A percentile compares a stretch with the other conserved stretches of the same genome.
Evolutionary conservation across 2,113 vertebrate genomes (phyloP).

Genomic region (Arenaria interpres): DNA sequence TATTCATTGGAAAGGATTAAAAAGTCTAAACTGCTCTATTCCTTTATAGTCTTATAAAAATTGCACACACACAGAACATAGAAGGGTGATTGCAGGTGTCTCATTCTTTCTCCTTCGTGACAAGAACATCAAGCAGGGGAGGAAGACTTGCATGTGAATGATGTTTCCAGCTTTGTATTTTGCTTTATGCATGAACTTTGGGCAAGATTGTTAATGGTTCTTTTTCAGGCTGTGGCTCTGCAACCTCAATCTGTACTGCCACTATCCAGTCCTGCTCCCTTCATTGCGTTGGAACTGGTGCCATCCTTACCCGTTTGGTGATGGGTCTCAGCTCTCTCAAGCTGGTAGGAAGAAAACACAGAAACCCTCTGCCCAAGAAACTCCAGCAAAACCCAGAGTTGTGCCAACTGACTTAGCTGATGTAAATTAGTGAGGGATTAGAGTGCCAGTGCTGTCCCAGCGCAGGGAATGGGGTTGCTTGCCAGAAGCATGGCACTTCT

Average conservation of each 20-base stretch:
- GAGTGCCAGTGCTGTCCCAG: neutral
- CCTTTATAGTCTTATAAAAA: neutral
- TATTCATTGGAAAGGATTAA: neutral
- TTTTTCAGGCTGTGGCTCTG: neutral
- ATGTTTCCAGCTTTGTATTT: neutral
- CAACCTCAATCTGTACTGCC: neutral
- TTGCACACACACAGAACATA: neutral
- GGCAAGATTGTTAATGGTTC: neutral
- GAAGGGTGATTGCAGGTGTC: neutral
- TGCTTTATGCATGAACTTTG: neutral
- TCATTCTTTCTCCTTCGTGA: neutral
- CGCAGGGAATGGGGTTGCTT: neutral
- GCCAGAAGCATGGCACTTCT: neutral
- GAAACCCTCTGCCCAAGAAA: neutral
- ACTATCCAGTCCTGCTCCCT: neutral
- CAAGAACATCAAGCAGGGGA: neutral
- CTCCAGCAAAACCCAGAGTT: neutral
- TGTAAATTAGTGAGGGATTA: neutral
- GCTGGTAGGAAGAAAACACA: neutral
- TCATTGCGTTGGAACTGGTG: fast-evolving
- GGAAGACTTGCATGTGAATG: neutral
- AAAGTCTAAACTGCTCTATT: neutral
- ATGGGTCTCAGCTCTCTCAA: neutral
- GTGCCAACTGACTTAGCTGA: neutral
- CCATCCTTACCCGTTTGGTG: neutral